These are phyloP conservation scores for Physella acuta DNA, from an alignment of 1,140 invertebrate genomes.

Conservation along the genomic window DNA sequence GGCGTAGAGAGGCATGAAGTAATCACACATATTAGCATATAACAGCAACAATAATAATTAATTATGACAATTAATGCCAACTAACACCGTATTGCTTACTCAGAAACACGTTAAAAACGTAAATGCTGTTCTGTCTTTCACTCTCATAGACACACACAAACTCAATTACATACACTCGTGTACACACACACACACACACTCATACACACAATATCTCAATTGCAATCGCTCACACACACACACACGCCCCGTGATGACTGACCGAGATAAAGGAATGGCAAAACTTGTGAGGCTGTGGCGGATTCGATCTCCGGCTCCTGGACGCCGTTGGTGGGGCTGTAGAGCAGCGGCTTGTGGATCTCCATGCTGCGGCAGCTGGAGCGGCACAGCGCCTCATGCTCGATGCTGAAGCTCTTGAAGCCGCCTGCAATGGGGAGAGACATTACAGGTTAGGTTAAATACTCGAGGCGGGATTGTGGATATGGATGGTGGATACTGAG, in stretches of 20 bases:
- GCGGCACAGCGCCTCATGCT: slow-evolving; percentile 47
- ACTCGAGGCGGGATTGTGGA: no score
- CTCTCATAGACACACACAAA: not conserved
- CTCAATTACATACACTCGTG: not conserved
- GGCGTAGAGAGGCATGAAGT: no score
- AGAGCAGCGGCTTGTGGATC: slow-evolving; percentile 45
- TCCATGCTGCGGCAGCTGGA: slow-evolving; percentile 35
- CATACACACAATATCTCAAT: no score
- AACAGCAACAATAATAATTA: no score
- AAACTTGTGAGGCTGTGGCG: slow-evolving; percentile 76
- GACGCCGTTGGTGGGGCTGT: slow-evolving; percentile 54
- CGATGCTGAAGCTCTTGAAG: slow-evolving; percentile 5
- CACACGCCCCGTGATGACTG: not conserved
- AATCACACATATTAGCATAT: no score
- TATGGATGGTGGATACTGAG: no score
- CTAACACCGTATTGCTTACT: no score
- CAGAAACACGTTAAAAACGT: not conserved
- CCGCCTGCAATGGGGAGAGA: not conserved
- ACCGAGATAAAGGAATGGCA: slow-evolving; percentile 83
- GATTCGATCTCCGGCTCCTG: slow-evolving; percentile 69
- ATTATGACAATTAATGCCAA: no score
- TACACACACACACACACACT: not conserved
- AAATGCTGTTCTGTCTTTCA: not conserved
- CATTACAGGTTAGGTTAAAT: no score
- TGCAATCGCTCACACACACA: no score